These are phyloP conservation scores for Nephrotoma appendiculata DNA, from an alignment of 2,888 invertebrate genomes.

Conservation along the genomic window DNA sequence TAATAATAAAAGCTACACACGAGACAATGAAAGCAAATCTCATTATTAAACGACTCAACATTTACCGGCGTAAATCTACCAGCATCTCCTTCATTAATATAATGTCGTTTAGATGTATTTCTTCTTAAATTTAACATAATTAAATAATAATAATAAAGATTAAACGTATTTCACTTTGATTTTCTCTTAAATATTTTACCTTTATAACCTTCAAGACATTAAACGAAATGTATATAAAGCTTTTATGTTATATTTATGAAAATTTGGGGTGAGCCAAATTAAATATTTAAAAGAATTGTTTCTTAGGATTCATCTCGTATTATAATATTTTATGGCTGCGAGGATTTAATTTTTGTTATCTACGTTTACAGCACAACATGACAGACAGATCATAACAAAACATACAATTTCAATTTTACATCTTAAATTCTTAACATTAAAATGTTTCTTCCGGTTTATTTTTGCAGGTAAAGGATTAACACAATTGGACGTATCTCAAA, in stretches of 20 bases:
- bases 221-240: not conserved
- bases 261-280: not conserved
- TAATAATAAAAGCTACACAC: not conserved
- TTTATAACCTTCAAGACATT: not conserved
- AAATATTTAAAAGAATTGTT: not conserved
- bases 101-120: not conserved
- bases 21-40: not conserved
- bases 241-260: not conserved
- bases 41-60: not conserved
- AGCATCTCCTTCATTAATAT: not conserved
- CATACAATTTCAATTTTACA: no score
- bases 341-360: not conserved
- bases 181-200: not conserved
- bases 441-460: not conserved
- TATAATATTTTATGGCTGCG: not conserved
- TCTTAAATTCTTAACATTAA: no score
- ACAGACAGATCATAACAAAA: not conserved
- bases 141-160: no score
- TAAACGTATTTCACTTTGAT: not conserved
- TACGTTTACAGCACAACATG: not conserved
- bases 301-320: not conserved
- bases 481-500: conserved; percentile 77
- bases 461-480: conserved; percentile 67
- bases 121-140: not conserved
- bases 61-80: not conserved